phyloP scores from a whole-genome alignment of 2,797 vertebrate species.

The Moxostoma hubbsi region DNA sequence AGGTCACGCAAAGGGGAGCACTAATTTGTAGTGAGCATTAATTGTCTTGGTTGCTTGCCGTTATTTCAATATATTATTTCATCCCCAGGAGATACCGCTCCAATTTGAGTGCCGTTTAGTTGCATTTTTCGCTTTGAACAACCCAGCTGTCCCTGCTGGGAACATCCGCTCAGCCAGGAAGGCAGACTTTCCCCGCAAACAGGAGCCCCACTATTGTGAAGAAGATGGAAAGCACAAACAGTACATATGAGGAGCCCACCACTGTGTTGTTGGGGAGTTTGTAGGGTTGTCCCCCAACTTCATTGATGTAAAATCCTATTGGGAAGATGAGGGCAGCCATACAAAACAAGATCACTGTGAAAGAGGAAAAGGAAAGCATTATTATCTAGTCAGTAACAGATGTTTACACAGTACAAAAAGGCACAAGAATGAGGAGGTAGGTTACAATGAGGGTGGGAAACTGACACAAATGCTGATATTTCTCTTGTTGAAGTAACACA shows the following conservation, averaged over 20 bases:
- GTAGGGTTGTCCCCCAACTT: constrained; percentile 98
- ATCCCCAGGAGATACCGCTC: neutral
- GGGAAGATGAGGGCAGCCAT: constrained; percentile 99
- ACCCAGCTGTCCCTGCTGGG: constrained; percentile 33
- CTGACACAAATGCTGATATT: no score
- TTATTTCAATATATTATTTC: constrained; percentile 17
- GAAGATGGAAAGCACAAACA: constrained; percentile 96
- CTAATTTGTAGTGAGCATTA: constrained; percentile 7
- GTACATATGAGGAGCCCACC: constrained; percentile 97
- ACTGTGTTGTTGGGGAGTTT: constrained; percentile 99
- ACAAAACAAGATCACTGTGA: constrained; percentile 98
- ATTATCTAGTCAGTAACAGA: constrained; percentile 37
- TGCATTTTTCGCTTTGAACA: constrained; percentile 35
- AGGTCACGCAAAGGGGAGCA: constrained; percentile 37
- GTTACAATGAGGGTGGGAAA: no score
- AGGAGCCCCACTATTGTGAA: constrained; percentile 93
- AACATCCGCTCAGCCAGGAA: constrained; percentile 83
- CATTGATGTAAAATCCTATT: constrained; percentile 99
- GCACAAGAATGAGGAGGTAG: neutral
- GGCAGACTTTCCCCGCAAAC: constrained; percentile 90
- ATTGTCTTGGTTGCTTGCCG: constrained; percentile 16
- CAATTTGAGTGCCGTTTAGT: constrained; percentile 9
- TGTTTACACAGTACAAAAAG: constrained; percentile 15
- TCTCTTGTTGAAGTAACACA: no score
- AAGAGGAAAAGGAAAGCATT: constrained; percentile 64